Evolutionary conservation across 1,140 invertebrate species (phyloP).

Genomic region (Sitophilus oryzae): DNA sequence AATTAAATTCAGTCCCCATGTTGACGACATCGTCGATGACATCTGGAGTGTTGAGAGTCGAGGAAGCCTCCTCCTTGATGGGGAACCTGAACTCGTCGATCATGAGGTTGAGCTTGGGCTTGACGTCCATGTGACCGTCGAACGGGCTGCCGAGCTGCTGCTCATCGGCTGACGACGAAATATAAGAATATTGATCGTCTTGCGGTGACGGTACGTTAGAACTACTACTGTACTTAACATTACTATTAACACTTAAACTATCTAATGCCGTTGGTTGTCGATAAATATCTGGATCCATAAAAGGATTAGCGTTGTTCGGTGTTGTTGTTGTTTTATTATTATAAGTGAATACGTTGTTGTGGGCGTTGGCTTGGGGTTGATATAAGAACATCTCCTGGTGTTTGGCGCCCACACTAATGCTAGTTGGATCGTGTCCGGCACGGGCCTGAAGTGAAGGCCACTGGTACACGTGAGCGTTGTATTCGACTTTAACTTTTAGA

Average conservation of each 20-base stretch:
- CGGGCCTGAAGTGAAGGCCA: background rate
- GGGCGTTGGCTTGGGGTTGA: conserved; percentile 1
- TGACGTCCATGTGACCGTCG: background rate
- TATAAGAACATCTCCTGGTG: conserved; percentile 13
- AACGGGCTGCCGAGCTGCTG: background rate
- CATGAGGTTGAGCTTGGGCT: conserved; percentile 10
- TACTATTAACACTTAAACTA: conserved; percentile 7
- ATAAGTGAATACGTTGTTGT: too few relatives aligned
- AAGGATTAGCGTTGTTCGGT: too few relatives aligned
- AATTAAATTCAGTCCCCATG: conserved; percentile 32
- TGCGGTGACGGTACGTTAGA: conserved; percentile 13
- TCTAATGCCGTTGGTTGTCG: background rate
- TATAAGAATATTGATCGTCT: conserved; percentile 20
- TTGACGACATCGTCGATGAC: conserved; percentile 34
- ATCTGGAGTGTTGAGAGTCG: conserved; percentile 33
- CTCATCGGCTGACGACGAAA: conserved; percentile 13
- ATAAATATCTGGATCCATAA: too few relatives aligned
- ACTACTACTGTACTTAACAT: conserved; percentile 13
- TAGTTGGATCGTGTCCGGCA: background rate
- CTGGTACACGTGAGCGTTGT: conserved; percentile 13
- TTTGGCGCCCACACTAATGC: conserved; percentile 9
- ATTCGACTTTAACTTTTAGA: conserved; percentile 22
- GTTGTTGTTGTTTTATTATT: too few relatives aligned
- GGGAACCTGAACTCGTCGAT: conserved; percentile 10
- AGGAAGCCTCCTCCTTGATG: conserved; percentile 4